Percentiles rank a stretch among this genome's conserved stretches.
These are phyloP conservation scores for Drosophila lacertosa DNA, from an alignment of 1,140 invertebrate species.

Conservation along the genomic window DNA sequence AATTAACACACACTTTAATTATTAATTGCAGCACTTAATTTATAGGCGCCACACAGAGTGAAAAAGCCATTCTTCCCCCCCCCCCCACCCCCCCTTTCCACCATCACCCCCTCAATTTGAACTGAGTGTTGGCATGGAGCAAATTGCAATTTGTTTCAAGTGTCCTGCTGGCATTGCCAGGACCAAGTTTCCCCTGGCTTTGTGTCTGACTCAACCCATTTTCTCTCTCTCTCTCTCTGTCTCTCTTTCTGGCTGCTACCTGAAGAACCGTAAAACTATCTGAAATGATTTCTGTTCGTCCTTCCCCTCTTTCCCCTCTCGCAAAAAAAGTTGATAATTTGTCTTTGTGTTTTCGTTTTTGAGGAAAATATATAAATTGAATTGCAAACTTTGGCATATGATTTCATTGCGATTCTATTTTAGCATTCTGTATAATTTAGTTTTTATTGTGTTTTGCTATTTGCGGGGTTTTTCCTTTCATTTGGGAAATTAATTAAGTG, in stretches of 20 bases:
- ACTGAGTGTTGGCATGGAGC: conserved; percentile 55
- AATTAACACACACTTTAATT: conserved; percentile 80
- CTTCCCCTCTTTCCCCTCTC: too few species aligned
- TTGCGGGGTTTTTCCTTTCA: conserved; percentile 27
- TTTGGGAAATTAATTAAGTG: conserved; percentile 63
- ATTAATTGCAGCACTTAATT: conserved; percentile 79
- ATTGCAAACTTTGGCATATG: conserved; percentile 70
- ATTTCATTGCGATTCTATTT: conserved; percentile 27
- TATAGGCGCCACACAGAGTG: conserved; percentile 48
- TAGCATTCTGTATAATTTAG: conserved; percentile 8
- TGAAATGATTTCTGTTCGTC: conserved; percentile 62
- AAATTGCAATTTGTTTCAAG: conserved; percentile 79
- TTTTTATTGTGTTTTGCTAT: conserved; percentile 7
- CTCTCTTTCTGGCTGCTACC: neutral
- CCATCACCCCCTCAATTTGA: conserved; percentile 16
- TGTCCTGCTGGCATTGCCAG: conserved; percentile 57
- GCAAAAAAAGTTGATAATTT: conserved; percentile 75
- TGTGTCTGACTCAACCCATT: conserved; percentile 23
- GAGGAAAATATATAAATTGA: conserved; percentile 65
- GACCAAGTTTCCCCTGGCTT: conserved; percentile 62
- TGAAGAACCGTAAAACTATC: conserved; percentile 58
- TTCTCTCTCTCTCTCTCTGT: neutral
- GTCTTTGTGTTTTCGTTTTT: conserved; percentile 54
- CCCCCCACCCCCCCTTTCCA: neutral
- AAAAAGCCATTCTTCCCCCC: neutral